Evolutionary conservation across 2,797 vertebrate species (phyloP).

Genomic region (Acipenser transmontanus): DNA sequence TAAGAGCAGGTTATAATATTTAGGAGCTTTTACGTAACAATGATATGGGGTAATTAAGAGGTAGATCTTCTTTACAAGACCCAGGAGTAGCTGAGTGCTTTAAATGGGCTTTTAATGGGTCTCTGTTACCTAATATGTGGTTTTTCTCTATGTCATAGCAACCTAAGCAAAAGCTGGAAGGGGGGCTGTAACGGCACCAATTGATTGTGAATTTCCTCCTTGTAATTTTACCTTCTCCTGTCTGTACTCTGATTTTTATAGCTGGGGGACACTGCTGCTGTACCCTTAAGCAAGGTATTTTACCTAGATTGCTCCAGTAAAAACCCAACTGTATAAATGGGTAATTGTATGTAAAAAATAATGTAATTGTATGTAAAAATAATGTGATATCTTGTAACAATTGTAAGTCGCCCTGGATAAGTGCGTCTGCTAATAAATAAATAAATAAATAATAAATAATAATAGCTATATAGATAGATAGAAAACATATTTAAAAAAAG

Average conservation of each 20-base stretch:
- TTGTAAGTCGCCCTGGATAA: too few species aligned
- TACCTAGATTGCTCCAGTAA: too few species aligned
- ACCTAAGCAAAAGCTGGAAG: conserved; percentile 51
- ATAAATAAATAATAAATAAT: too few species aligned
- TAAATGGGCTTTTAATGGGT: conserved; percentile 64
- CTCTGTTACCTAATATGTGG: conserved; percentile 69
- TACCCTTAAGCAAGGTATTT: too few species aligned
- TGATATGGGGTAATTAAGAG: conserved; percentile 62
- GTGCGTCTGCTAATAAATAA: too few species aligned
- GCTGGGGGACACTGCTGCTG: too few species aligned
- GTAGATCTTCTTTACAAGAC: conserved; percentile 51
- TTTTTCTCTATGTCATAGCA: conserved; percentile 57
- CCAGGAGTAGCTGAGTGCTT: conserved; percentile 44
- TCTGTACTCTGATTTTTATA: conserved; percentile 53
- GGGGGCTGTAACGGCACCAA: conserved; percentile 48
- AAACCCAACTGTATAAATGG: too few species aligned
- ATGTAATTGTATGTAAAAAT: too few species aligned
- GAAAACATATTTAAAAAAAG: too few species aligned
- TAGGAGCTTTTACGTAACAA: conserved; percentile 40
- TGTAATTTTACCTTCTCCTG: conserved; percentile 56
- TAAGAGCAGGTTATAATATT: conserved; percentile 31
- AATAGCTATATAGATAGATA: too few species aligned
- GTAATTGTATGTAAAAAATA: too few species aligned
- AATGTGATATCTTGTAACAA: too few species aligned
- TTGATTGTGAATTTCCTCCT: conserved; percentile 56